Conservation (phyloP, 2,888 invertebrate genomes). For the Scrobipalpa atriplicella region DNA sequence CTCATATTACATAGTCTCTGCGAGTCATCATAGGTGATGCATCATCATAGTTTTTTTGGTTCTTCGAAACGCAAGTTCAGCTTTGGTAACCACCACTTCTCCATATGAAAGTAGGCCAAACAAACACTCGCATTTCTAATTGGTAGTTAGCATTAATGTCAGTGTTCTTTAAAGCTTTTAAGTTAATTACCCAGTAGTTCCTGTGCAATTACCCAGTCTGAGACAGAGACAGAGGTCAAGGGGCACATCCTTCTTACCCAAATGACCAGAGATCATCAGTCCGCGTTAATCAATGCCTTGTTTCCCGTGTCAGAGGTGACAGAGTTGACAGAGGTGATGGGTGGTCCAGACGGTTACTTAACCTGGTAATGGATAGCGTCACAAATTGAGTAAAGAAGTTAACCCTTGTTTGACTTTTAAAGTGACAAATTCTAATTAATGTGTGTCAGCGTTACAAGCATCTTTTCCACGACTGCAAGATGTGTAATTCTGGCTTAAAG, state of each 20-base stretch:
- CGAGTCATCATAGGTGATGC: too few species aligned
- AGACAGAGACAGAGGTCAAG: conserved; percentile 56
- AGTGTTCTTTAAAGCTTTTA: not conserved
- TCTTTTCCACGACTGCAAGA: too few species aligned
- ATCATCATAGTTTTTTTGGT: too few species aligned
- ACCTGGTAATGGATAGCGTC: conserved; percentile 1
- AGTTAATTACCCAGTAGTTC: conserved; percentile 32
- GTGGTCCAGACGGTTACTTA: not conserved
- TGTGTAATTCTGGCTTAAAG: too few species aligned
- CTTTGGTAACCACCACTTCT: too few species aligned
- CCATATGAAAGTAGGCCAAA: not conserved
- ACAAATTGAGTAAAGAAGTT: conserved; percentile 7
- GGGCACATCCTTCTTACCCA: conserved; percentile 60
- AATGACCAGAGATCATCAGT: not conserved
- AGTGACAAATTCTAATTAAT: conserved; percentile 2
- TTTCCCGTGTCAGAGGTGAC: conserved; percentile 20
- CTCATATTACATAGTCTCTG: too few species aligned
- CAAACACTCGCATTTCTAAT: not conserved
- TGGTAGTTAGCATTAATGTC: not conserved
- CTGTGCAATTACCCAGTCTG: conserved; percentile 43
- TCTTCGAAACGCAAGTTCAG: too few species aligned
- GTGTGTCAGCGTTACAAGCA: not conserved
- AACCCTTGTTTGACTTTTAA: not conserved
- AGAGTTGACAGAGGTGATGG: conserved; percentile 8
- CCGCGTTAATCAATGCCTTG: conserved; percentile 44